These are phyloP conservation scores for Gallinago paraguaiae DNA, from an alignment of 2,113 vertebrate genomes.

Conservation along the genomic window DNA sequence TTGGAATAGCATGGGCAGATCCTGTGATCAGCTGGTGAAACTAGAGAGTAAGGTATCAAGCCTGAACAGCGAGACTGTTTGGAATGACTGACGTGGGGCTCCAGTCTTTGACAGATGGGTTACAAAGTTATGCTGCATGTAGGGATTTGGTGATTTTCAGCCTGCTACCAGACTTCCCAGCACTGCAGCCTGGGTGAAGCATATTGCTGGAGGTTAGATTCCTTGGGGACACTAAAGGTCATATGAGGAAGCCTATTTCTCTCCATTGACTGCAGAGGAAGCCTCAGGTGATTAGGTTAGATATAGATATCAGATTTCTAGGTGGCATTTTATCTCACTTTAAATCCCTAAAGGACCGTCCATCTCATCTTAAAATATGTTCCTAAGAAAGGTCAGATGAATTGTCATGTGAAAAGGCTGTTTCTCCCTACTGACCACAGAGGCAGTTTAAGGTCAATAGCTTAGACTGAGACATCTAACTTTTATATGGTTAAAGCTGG, in stretches of 20 bases:
- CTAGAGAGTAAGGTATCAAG: neutral
- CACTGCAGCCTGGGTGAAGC: neutral
- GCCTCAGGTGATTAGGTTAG: slow-evolving; percentile 40
- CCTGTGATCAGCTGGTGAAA: neutral
- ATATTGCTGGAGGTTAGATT: neutral
- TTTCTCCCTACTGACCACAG: slow-evolving; percentile 10
- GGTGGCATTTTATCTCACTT: slow-evolving; percentile 47
- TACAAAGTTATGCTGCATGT: neutral
- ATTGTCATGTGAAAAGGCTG: slow-evolving; percentile 18
- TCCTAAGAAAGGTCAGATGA: slow-evolving; percentile 52
- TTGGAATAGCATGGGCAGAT: neutral
- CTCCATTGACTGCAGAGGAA: slow-evolving; percentile 19
- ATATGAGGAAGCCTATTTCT: neutral
- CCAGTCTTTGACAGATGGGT: neutral
- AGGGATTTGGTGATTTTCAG: neutral
- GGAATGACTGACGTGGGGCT: neutral
- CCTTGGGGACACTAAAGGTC: neutral
- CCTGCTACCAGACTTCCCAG: neutral
- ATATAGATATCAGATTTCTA: slow-evolving; percentile 48
- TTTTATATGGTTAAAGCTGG: slow-evolving; percentile 3
- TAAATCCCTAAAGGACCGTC: slow-evolving; percentile 24
- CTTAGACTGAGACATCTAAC: neutral
- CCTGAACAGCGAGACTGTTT: fast-evolving
- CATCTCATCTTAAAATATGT: slow-evolving; percentile 33
- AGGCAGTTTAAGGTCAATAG: slow-evolving; percentile 20